Evolutionary conservation across 35 echinoderm and acorn worm species (phyloP).

Genomic region (Nesometra sesokonis): DNA sequence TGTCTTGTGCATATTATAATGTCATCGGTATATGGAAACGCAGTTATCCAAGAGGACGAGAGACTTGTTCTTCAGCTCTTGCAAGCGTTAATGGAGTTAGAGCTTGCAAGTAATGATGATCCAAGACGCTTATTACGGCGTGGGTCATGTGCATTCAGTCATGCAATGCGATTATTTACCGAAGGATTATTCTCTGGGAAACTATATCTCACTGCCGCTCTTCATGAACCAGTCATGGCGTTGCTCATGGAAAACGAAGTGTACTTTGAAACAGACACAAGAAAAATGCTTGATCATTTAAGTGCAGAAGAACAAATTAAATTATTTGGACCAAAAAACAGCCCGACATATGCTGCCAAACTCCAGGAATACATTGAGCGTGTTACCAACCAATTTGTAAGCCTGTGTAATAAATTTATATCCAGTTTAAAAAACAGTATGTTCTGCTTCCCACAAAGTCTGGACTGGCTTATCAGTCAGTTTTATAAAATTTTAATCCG

Average conservation of each 20-base stretch:
- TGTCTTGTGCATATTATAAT: slow-evolving; percentile 42
- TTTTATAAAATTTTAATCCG: slow-evolving; percentile 67
- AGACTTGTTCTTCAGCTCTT: slow-evolving; percentile 49
- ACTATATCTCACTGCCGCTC: slow-evolving; percentile 83
- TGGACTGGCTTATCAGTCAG: slow-evolving; percentile 89
- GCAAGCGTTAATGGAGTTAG: slow-evolving; percentile 60
- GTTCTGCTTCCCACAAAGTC: slow-evolving; percentile 86
- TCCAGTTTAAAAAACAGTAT: slow-evolving; percentile 55
- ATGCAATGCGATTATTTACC: slow-evolving; percentile 70
- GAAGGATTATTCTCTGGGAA: slow-evolving; percentile 70
- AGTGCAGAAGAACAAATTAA: slow-evolving; percentile 57
- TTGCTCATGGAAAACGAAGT: slow-evolving; percentile 85
- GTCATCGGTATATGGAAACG: slow-evolving; percentile 81
- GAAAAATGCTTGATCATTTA: slow-evolving; percentile 67
- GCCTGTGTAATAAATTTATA: slow-evolving; percentile 82
- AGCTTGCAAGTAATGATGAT: slow-evolving; percentile 63
- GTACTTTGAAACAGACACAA: slow-evolving; percentile 65
- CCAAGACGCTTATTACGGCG: slow-evolving; percentile 60
- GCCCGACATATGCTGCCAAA: slow-evolving; percentile 41
- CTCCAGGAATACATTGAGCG: slow-evolving; percentile 52
- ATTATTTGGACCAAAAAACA: slow-evolving; percentile 49
- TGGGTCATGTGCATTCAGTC: slow-evolving; percentile 65
- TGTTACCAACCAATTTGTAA: slow-evolving; percentile 48
- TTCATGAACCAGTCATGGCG: slow-evolving; percentile 91
- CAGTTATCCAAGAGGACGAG: slow-evolving; percentile 73